These are phyloP conservation scores for Helostoma temminkii DNA, from an alignment of 2,797 vertebrate genomes.

Conservation along the genomic window DNA sequence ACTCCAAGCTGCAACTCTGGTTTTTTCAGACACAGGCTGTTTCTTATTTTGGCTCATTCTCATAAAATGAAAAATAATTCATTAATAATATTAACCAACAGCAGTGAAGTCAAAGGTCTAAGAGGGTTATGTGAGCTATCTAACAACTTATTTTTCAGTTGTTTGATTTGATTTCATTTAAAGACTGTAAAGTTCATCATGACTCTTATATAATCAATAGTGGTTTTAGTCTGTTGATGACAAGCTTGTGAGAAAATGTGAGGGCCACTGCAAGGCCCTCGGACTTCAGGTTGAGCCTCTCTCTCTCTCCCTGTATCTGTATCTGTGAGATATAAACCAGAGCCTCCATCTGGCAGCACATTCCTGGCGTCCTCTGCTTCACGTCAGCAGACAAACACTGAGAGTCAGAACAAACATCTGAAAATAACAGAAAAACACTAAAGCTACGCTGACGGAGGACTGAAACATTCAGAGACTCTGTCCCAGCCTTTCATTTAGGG, in stretches of 20 bases:
- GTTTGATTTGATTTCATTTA: not conserved
- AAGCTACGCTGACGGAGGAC: not conserved
- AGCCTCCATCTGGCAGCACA: slow-evolving; percentile 62
- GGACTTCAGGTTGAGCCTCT: slow-evolving; percentile 1
- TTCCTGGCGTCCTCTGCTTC: slow-evolving; percentile 65
- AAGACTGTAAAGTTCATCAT: not conserved
- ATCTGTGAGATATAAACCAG: slow-evolving; percentile 67
- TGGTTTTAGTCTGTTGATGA: not conserved
- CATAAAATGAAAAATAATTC: too few relatives aligned
- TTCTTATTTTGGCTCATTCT: too few relatives aligned
- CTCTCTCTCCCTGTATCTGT: slow-evolving; percentile 14
- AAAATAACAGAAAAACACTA: slow-evolving; percentile 62
- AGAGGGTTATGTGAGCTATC: too few relatives aligned
- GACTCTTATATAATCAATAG: too few relatives aligned
- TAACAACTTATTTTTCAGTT: not conserved
- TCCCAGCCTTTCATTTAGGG: not conserved
- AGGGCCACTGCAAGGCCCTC: too few relatives aligned
- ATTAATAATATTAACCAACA: too few relatives aligned
- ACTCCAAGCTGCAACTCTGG: not conserved
- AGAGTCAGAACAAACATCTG: slow-evolving; percentile 63
- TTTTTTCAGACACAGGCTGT: too few relatives aligned
- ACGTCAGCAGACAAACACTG: slow-evolving; percentile 65
- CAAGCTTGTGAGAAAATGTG: not conserved
- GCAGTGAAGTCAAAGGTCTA: too few relatives aligned
- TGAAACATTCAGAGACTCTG: not conserved